Evolutionary conservation across 2,797 vertebrate species (phyloP), one percentile per base, ranked within the genome.

Genomic region (Acomys russatus): DNA sequence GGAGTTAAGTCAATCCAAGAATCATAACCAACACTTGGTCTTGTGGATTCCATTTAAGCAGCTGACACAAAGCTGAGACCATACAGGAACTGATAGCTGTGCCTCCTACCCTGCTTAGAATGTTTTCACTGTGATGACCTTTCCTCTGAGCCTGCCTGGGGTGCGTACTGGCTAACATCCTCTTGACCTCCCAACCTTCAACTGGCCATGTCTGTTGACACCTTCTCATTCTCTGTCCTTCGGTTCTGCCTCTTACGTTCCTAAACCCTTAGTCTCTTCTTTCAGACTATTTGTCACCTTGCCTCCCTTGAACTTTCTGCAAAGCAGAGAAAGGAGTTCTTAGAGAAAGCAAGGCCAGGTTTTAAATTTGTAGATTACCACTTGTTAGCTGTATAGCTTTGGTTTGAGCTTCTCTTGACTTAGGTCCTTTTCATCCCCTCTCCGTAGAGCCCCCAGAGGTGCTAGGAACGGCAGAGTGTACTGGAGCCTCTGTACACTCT

Each of bases 71-170:
- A 64, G 51, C 15, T n/a, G 59, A 49, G 38, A 38, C 2, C 1
- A 44, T 49, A 18, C 4, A 22, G 73, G 59, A 3, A 68, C 66
- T 18, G 54, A 33, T 7, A 6, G 23, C 51, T 38, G 9, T 22
- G 7, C 51, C 56, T 51, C 35, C 14, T 9, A 38, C 4, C 7
- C 22, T 2, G 1, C 64, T 83, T 54, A 25, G n/a, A 14, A 6
- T 33, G 0, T 25, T 1, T 11, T 1, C 10, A 35, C 56, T 15
- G 0, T 0, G 0, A 35, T 33, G n/a, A 92, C 71, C 59, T 79
- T 80, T 7, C 6, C 54, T 35, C 22, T 18, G 1, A 20, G 38
- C 80, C 20, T 0, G 4, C 15, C 51, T 5, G 23, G 66, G 54
- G 20, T 23, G 28, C 7, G 1, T 0, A 11, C 44, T 17, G 74